Percentiles rank a stretch among this genome's conserved stretches.
Evolutionary conservation across 2,113 vertebrate genomes (phyloP).

Genomic region (Jaculus jaculus): DNA sequence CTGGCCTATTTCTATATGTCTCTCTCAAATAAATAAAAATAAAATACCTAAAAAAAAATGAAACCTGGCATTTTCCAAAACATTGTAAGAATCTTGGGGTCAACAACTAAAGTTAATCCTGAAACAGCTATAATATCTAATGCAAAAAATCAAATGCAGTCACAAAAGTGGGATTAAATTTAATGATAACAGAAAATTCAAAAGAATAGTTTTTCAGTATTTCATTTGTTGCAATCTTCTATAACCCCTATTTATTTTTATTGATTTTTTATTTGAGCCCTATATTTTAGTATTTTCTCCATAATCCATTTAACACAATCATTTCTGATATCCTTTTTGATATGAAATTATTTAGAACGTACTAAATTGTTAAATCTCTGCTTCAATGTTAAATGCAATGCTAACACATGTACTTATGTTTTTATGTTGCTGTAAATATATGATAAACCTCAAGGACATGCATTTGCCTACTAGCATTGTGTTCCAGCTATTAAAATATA

Average conservation of each 20-base stretch:
- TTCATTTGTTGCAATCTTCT: background rate
- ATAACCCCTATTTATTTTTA: background rate
- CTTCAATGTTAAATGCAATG: background rate
- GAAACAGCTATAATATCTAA: background rate
- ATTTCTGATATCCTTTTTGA: background rate
- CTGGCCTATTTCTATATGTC: no score
- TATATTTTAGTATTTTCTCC: background rate
- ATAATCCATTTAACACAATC: background rate
- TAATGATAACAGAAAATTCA: no score
- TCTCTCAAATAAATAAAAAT: no score
- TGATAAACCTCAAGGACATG: background rate
- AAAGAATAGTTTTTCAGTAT: no score
- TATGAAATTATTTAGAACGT: background rate
- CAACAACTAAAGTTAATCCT: background rate
- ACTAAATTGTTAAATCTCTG: background rate
- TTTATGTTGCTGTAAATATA: background rate
- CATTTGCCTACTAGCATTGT: background rate
- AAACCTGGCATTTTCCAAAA: background rate
- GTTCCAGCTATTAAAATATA: background rate
- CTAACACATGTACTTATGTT: background rate
- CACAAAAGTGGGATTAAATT: background rate
- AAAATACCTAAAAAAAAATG: no score
- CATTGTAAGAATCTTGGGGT: background rate
- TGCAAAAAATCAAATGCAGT: no score
- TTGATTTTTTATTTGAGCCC: background rate